Evolutionary conservation across 2,113 vertebrate genomes (phyloP).

Genomic region (Dipodomys ordii): DNA sequence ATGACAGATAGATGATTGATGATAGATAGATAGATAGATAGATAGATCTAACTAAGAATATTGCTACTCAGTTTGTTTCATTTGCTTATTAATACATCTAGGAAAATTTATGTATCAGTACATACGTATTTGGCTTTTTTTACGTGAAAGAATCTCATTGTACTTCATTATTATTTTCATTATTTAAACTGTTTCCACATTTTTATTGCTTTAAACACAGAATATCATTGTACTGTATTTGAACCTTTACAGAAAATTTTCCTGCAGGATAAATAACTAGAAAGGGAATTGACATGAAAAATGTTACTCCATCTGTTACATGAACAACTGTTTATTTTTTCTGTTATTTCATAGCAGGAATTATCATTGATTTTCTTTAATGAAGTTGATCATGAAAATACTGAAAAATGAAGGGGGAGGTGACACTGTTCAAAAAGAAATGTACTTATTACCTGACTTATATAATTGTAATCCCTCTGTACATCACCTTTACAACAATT

Average conservation of each 20-base stretch:
- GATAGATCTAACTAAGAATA: neutral
- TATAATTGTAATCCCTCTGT: too few relatives aligned
- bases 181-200: neutral
- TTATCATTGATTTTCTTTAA: conserved; percentile 35
- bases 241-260: neutral
- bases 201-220: neutral
- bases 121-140: neutral
- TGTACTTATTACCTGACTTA: too few relatives aligned
- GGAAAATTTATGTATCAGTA: neutral
- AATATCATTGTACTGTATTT: neutral
- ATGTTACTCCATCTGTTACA: neutral
- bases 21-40: too few relatives aligned
- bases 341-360: neutral
- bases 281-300: neutral
- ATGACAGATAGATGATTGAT: too few relatives aligned
- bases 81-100: conserved; percentile 23
- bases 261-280: neutral
- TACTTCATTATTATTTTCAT: neutral
- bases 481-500: too few relatives aligned
- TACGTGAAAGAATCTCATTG: neutral
- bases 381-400: neutral
- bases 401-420: neutral
- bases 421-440: too few relatives aligned
- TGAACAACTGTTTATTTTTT: neutral
- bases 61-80: neutral